Percentiles rank a stretch among this genome's conserved stretches.
Conservation (phyloP, 2,888 invertebrate species). For the Alcis repandata region DNA sequence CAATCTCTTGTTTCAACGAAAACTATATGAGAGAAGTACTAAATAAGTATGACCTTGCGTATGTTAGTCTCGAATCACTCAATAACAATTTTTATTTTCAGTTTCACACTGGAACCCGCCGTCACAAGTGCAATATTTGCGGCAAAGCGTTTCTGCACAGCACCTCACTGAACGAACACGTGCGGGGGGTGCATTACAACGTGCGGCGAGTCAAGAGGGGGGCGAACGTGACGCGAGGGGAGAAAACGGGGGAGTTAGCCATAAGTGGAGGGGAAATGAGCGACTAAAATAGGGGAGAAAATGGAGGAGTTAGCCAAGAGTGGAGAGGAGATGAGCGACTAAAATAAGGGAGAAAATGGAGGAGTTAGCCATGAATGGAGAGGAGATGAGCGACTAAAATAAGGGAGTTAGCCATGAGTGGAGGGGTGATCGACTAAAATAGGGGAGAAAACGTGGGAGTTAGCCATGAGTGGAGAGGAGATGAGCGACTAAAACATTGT, state of each 20-base stretch:
- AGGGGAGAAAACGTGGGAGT: background rate
- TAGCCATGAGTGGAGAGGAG: background rate
- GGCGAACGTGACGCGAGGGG: background rate
- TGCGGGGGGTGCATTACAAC: slow-evolving; percentile 14
- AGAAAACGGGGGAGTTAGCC: background rate
- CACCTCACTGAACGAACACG: slow-evolving; percentile 17
- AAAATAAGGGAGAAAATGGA: background rate
- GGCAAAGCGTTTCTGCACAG: slow-evolving; percentile 19
- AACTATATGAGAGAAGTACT: no score
- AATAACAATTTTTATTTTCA: background rate
- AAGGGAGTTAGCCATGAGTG: background rate
- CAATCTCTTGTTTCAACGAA: no score
- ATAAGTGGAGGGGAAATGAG: background rate
- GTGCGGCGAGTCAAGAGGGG: slow-evolving; percentile 16
- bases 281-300: slow-evolving; percentile 4
- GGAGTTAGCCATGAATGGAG: background rate
- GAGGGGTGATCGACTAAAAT: no score
- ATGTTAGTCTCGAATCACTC: no score
- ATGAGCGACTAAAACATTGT: background rate
- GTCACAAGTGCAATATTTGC: slow-evolving; percentile 18
- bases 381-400: background rate
- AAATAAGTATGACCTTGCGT: no score
- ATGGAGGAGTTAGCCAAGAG: background rate
- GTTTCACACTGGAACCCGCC: slow-evolving; percentile 17
- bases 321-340: slow-evolving; percentile 3